Conservation (phyloP, 2,888 invertebrate species). For the Serripes groenlandicus region DNA sequence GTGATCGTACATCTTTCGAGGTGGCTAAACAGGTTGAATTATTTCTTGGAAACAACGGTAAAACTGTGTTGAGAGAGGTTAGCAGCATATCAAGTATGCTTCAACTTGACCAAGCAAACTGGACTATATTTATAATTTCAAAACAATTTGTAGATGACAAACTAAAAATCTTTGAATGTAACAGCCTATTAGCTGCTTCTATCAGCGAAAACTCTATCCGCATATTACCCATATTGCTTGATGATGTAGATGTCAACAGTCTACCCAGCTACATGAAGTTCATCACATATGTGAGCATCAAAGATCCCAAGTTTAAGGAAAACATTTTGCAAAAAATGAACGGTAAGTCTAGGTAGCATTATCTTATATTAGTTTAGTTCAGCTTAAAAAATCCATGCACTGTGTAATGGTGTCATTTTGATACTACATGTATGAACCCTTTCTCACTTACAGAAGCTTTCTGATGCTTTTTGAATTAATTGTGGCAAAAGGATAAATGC, state of each 20-base stretch:
- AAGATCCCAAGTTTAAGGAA: slow-evolving; percentile 22
- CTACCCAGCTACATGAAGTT: slow-evolving; percentile 51
- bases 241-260: background rate
- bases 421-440: too few species aligned
- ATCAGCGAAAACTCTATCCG: slow-evolving; percentile 22
- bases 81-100: background rate
- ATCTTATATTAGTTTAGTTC: too few species aligned
- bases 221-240: slow-evolving; percentile 41
- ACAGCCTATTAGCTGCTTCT: slow-evolving; percentile 13
- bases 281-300: slow-evolving; percentile 48
- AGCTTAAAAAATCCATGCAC: too few species aligned
- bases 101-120: slow-evolving; percentile 28
- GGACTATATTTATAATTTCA: slow-evolving; percentile 61
- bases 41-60: slow-evolving; percentile 29
- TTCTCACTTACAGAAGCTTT: too few species aligned
- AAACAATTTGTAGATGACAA: slow-evolving; percentile 17
- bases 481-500: too few species aligned
- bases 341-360: slow-evolving; percentile 30
- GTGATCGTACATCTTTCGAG: slow-evolving; percentile 1
- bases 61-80: slow-evolving; percentile 4
- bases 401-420: too few species aligned
- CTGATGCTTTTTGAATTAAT: too few species aligned
- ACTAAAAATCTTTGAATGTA: slow-evolving; percentile 20
- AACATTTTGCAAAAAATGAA: slow-evolving; percentile 40
- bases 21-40: slow-evolving; percentile 32